Evolutionary conservation across 2,888 invertebrate species (phyloP), one percentile per base, ranked within the genome.

Genomic region (Trichopoda pennipes): DNA sequence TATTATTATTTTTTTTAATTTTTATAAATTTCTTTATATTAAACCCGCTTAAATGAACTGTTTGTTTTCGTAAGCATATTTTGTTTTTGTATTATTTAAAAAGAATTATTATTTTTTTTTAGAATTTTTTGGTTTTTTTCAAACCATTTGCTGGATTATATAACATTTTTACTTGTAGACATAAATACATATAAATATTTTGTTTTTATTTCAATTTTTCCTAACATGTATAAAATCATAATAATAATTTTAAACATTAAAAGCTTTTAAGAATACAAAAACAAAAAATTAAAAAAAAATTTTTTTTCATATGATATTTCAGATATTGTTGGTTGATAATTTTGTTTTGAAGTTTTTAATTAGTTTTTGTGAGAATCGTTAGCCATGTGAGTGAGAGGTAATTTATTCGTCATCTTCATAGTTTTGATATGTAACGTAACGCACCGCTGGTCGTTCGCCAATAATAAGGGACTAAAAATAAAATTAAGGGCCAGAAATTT

Each of bases 351-450:
- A 12, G 14, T 38, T 55, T 70, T 72, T 47, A 8, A 1, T 35
- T 28, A 66, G 61, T 70, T 64, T 56, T 21, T 32, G 23, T 28
- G 42, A 32, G 44, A 58, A 70, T 72, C 63, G 60, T 73, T 74
- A 64, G 85, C 83, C 79, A 9, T 73, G 66, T 16, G 73, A 80
- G 77, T 21, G 81, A 72, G 74, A 72, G 72, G 85, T 74, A 88
- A 74, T 91, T 28, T 93, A 94, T 90, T 95, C 95, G 83, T 96
- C 96, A 86, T 97, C 97, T 86, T 97, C 97, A 88, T 97, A 97
- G 91, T 97, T 97, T 91, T 97, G 96, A 92, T 98, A 98, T 88
- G 97, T 98, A 74, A 98, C 97, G 92, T 98, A 98, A 86, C 98
- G 95, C 42, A 98, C 97, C 56, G 98, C 96, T 69, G 97, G 96